Evolutionary conservation across 2,888 invertebrate genomes (phyloP), one percentile per base, ranked within the genome.

Genomic region (Mesorhabditis belari): DNA sequence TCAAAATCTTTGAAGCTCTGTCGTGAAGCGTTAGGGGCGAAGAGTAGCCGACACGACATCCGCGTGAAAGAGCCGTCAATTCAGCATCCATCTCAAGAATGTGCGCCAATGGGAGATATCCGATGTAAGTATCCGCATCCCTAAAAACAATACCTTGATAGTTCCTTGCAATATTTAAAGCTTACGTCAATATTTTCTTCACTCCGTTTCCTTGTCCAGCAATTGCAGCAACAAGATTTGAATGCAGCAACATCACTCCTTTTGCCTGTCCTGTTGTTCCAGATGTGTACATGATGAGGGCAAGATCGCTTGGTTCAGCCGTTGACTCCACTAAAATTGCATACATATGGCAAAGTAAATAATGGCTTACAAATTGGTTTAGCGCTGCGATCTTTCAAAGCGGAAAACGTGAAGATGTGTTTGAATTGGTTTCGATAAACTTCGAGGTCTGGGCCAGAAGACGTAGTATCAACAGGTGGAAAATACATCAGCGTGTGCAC

Each of bases 241-340:
- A 75, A 71, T 84, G 83, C 35, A 77, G 73, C 23, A 84, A 81
- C 52, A 72, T 72, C 29, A 84, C 83, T 35, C 80, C 81, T 67
- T 75, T 75, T 12, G 75, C 73, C 12, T 66, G 66, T 49, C 95
- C 95, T 3, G 95, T 96, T 1, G 93, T 93, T 5, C 73, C 73
- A 23, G 73, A 92, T 3, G 95, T 96, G 85, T 95, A 98, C 96
- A 98, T 96, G 53, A 96, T 89, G 76, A 98, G 91, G 57, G 95
- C 95, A 5, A 69, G 67, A 58, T 72, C 72, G 0, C 61, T 53
- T 24, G 72, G 64, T 3, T 54, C 49, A 6, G 72, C 71, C 3
- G 64, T 66, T 6, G 74, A 72, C 49, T 70, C 66, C 25, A 57
- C 68, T 68, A 53, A 44, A 66, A 23, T 19, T 3, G 21, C 28